Base-by-base conservation (phyloP, 2,797 vertebrate genomes). In the Notamacropus eugenii region DNA sequence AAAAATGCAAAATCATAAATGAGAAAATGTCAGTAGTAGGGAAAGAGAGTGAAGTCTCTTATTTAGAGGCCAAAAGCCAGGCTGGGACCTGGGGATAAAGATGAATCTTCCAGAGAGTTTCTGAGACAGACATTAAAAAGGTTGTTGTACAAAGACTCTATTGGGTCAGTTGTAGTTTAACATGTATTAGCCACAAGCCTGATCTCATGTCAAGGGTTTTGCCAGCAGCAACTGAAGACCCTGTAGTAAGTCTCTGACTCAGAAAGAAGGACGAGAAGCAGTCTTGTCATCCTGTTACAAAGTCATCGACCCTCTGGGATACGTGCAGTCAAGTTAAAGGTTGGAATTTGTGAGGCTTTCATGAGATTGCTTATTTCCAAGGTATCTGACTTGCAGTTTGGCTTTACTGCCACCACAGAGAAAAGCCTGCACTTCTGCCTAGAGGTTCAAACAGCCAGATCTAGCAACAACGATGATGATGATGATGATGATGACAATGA, bases 41-140 rank as follows among this genome's bases (percentile, higher is more conserved):
- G 29, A 92, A 95, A 6, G 54, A 91, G 94, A 95, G 1, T 92
- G 93, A 96, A 90, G 93, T 28, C 19, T 56, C 52, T 67, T 90
- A 91, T 87, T 92, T 40, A 55, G 92, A 55, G 0, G 93, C 52
- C 91, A 59, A 96, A 95, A 91, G 2, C 8, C 55, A 95, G 0
- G 0, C 90, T 90, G 93, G 31, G 82, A 29, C 40, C 92, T 87
- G 50, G 95, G 96, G 96, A 96, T 34, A 94, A 74, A 1, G 11
- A 91, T 87, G 95, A 93, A 11, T 96, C 92, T 97, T 95, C 50
- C 56, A 52, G 22, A 97, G 52, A 93, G 58, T 55, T 91, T 92
- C 94, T 34, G 22, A 55, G 94, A 93, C 0, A 10, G 22, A 92
- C 91, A 91, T 67, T 52, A 56, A 55, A 95, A 19, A 91, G 90